Evolutionary conservation across 1,140 invertebrate genomes (phyloP), one percentile per base, ranked within the genome.

Genomic region (Reticulitermes speratus): DNA sequence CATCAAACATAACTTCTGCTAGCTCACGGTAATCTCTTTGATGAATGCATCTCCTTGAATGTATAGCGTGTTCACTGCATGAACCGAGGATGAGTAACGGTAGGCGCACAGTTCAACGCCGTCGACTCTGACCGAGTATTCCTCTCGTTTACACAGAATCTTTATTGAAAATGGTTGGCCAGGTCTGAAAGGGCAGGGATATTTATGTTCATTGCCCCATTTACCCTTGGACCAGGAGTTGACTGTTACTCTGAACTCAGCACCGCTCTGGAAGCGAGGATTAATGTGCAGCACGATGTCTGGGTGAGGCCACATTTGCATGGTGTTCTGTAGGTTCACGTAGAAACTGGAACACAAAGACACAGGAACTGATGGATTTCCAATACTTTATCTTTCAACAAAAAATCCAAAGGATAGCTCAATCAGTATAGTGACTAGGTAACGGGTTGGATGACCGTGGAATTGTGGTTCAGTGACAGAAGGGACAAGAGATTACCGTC

Each of bases 291-390:
- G 90, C 48, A 92, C 91, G 81, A 95, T 93, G 30, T 90, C 89
- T 16, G 94, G 93, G 91, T 94, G 93, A 3, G 94, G 94, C 91
- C 94, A 95, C 84, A 93, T 91, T 44, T 92, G 91, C 86, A 92
- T 90, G 11, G 93, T 93, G 86, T 93, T 91, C 89, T 95, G 94
- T 75, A 96, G 89, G 91, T 96, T 95, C 44, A 96, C 91, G 87
- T 93, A 93, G 89, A 96, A 95, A 55, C 92, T 93, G 84, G n/a
- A 84, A 90, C 88, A 82, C 9, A 48, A 0, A 21, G 52, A 55
- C 52, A 55, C 19, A 16, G 52, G 19, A 55, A 55, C 9, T 2
- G 16, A 2, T 11, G 16, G 16, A 12, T 52, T 52, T 14, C 16
- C 52, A 52, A 16, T 16, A 52, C 2, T 16, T 52, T 52, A 8